phyloP scores from a whole-genome alignment of 2,888 invertebrate species.

The Nebria salina region DNA sequence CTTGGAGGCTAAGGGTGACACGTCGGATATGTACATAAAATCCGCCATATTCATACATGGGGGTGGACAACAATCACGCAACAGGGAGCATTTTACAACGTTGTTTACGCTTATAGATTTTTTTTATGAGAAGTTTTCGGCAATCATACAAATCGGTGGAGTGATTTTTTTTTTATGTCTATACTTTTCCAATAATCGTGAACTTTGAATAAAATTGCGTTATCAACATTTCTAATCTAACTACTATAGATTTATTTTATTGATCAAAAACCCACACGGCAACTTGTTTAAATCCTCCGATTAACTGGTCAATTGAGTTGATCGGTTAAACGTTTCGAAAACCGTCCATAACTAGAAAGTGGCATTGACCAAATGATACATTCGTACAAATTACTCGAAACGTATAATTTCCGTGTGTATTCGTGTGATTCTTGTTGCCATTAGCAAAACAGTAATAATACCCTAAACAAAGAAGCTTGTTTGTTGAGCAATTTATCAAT shows the following conservation, averaged over 20 bases:
- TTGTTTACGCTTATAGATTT: background rate
- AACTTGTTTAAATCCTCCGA: no score
- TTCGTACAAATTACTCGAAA: background rate
- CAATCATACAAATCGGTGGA: background rate
- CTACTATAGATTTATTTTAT: no score
- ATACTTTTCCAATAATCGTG: no score
- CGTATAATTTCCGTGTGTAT: background rate
- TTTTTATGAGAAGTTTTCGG: background rate
- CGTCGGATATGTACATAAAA: conserved; percentile 29
- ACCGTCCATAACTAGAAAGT: background rate
- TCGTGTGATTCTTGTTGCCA: background rate
- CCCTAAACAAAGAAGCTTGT: background rate
- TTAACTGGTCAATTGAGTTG: background rate
- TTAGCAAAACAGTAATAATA: background rate
- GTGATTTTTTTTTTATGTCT: background rate
- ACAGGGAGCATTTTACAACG: conserved; percentile 37
- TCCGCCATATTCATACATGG: conserved; percentile 35
- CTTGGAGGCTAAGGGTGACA: conserved; percentile 54
- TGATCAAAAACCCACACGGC: no score
- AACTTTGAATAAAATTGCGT: no score
- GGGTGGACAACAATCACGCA: conserved; percentile 32
- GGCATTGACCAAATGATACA: background rate
- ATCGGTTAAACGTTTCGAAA: background rate
- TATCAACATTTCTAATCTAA: no score
- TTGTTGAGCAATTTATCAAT: background rate